phyloP scores from a whole-genome alignment of 2,888 invertebrate genomes.

The Nasonia oneida region DNA sequence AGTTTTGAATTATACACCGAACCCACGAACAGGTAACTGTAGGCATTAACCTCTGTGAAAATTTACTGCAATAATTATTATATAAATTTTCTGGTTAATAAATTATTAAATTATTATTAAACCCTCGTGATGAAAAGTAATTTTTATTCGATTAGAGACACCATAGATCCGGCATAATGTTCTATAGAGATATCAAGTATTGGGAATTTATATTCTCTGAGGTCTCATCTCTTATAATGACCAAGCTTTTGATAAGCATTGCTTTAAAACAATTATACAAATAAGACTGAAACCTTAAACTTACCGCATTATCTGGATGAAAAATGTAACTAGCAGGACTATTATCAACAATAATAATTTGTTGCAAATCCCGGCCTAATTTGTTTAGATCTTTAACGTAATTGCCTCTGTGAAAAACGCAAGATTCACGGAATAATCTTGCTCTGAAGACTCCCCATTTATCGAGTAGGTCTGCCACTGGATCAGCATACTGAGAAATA shows the following conservation, averaged over 20 bases:
- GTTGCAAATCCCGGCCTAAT: conserved; percentile 96
- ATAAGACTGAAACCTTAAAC: conserved; percentile 76
- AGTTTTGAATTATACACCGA: too few relatives aligned
- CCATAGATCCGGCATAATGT: background rate
- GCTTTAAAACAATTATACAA: background rate
- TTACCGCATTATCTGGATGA: conserved; percentile 99
- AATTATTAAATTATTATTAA: background rate
- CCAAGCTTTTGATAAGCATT: too few relatives aligned
- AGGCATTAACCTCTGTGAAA: too few relatives aligned
- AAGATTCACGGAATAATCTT: conserved; percentile 99
- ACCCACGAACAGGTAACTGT: too few relatives aligned
- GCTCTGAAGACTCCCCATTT: conserved; percentile 98
- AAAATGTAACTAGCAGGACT: conserved; percentile 99
- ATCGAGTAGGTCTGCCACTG: conserved; percentile 98
- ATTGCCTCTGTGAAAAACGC: conserved; percentile 99
- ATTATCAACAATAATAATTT: conserved; percentile 99
- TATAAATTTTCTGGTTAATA: too few relatives aligned
- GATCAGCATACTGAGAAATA: conserved; percentile 94
- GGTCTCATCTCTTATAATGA: background rate
- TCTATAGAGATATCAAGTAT: background rate
- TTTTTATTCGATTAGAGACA: background rate
- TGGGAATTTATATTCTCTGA: background rate
- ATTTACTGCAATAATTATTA: too few relatives aligned
- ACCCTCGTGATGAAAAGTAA: background rate
- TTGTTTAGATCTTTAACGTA: conserved; percentile 99